These are phyloP conservation scores for Meteorus cinctellus DNA, from an alignment of 2,888 invertebrate species.

Conservation along the genomic window DNA sequence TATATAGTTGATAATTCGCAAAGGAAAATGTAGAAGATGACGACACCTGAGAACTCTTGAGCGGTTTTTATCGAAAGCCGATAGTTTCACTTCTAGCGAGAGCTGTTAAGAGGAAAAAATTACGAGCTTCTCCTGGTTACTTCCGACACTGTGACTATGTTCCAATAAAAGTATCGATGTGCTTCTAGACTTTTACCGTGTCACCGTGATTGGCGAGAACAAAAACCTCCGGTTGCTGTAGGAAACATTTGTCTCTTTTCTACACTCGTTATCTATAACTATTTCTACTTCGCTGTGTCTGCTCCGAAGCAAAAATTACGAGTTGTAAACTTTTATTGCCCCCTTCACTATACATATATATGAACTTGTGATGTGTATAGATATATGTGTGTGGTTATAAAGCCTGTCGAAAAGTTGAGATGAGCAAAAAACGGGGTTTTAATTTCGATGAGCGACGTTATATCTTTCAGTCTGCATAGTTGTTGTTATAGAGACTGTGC, in stretches of 20 bases:
- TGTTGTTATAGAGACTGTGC: constrained; percentile 16
- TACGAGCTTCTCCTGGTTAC: constrained; percentile 41
- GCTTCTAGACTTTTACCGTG: constrained; percentile 13
- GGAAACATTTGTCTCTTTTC: constrained; percentile 13
- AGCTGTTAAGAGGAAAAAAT: constrained; percentile 39
- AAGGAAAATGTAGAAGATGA: background rate
- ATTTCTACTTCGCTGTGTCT: background rate
- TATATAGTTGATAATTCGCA: background rate
- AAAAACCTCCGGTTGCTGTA: background rate
- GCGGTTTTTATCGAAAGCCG: constrained; percentile 47
- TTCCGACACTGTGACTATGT: constrained; percentile 35
- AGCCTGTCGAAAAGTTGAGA: constrained; percentile 4
- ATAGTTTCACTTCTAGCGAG: constrained; percentile 46
- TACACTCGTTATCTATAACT: background rate
- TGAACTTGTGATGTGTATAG: background rate
- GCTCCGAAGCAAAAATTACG: constrained; percentile 15
- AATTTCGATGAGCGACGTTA: constrained; percentile 12
- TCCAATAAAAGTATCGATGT: constrained; percentile 48
- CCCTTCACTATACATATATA: background rate
- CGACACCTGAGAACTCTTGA: background rate
- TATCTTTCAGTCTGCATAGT: constrained; percentile 27
- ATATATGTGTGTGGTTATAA: background rate
- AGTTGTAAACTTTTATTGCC: constrained; percentile 29
- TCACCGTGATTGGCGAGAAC: constrained; percentile 24
- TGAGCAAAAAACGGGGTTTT: constrained; percentile 15